Evolutionary conservation across 2,797 vertebrate species (phyloP).

Genomic region (Rhabdophis nuchalis): DNA sequence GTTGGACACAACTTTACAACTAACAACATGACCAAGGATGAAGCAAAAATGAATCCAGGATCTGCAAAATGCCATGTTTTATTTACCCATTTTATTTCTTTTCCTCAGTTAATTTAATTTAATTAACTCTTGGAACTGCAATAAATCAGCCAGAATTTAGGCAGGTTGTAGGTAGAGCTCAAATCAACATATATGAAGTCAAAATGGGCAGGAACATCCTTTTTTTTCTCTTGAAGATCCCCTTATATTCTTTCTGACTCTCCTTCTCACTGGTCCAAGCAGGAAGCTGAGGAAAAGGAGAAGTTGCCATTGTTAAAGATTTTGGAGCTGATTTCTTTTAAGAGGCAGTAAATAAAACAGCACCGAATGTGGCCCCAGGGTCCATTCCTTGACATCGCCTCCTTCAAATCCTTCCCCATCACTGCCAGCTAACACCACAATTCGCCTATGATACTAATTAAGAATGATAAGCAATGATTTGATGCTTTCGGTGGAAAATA

Average conservation of each 20-base stretch:
- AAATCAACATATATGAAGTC: neutral
- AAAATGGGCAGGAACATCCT: neutral
- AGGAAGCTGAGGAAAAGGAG: neutral
- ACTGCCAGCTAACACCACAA: neutral
- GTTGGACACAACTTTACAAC: too few species aligned
- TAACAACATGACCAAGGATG: too few species aligned
- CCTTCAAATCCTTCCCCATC: neutral
- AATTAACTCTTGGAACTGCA: neutral
- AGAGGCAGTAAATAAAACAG: neutral
- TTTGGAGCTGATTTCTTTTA: neutral
- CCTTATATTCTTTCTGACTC: neutral
- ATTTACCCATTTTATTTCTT: neutral
- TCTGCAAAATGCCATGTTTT: neutral
- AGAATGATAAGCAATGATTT: neutral
- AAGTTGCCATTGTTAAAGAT: neutral
- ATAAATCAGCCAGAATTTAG: neutral
- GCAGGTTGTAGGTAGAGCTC: neutral
- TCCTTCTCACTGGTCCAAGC: neutral
- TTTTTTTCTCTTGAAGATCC: neutral
- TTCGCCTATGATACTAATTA: neutral
- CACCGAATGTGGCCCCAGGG: neutral
- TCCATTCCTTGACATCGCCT: neutral
- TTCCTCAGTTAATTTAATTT: neutral
- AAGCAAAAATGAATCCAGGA: constrained; percentile 54
- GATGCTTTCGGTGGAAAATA: neutral